Percentiles rank a stretch among this genome's conserved stretches.
phyloP scores from a whole-genome alignment of 1,140 invertebrate species.

The Platorchestia sp. region DNA sequence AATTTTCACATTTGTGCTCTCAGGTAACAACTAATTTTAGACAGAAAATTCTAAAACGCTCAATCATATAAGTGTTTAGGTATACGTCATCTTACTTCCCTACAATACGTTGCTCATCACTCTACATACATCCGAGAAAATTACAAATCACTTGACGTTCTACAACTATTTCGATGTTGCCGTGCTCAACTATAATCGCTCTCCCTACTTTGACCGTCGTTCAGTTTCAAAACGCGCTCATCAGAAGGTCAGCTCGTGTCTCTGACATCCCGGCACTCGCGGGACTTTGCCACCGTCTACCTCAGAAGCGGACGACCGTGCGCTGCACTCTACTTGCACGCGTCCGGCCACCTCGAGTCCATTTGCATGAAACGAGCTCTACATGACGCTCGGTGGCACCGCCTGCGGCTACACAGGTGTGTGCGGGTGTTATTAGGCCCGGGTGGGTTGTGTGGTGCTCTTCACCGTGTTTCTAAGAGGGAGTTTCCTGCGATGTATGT shows the following conservation, averaged over 20 bases:
- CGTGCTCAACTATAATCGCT: background rate
- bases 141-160: background rate
- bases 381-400: conserved; percentile 1
- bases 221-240: background rate
- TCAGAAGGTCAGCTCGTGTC: conserved; percentile 16
- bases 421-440: background rate
- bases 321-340: conserved; percentile 15
- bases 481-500: background rate
- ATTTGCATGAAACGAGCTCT: background rate
- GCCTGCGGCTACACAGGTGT: background rate
- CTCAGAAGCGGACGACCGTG: background rate
- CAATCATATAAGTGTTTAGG: background rate
- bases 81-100: background rate
- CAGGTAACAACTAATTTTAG: too few relatives aligned
- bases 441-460: background rate
- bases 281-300: background rate
- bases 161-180: background rate
- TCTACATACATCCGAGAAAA: background rate
- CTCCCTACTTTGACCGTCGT: background rate
- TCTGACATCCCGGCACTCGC: conserved; percentile 30
- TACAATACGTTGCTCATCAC: background rate
- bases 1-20: background rate
- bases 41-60: background rate
- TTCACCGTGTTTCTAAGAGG: background rate
- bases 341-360: background rate